Percentiles rank a stretch among this genome's conserved stretches.
phyloP scores from a whole-genome alignment of 2,113 vertebrate species.

The Etheostoma cragini region DNA sequence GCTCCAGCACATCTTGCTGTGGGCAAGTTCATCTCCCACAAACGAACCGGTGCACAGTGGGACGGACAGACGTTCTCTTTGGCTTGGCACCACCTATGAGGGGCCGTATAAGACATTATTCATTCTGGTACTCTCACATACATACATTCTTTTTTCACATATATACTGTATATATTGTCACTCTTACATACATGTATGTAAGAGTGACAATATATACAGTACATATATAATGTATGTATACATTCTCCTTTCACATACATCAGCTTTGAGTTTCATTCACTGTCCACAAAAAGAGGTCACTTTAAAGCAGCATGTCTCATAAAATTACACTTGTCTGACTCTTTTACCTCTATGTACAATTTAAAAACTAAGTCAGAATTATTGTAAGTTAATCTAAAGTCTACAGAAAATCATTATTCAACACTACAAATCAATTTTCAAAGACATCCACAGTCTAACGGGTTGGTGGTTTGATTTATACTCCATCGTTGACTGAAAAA shows the following conservation, averaged over 20 bases:
- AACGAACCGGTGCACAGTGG: slow-evolving; percentile 46
- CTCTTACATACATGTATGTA: too few species aligned
- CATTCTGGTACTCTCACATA: too few species aligned
- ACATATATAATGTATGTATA: too few species aligned
- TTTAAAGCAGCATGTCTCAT: not conserved
- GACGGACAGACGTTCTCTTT: slow-evolving; percentile 41
- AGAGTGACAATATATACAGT: too few species aligned
- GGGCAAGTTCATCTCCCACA: slow-evolving; percentile 63
- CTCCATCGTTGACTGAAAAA: slow-evolving; percentile 19
- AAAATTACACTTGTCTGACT: not conserved
- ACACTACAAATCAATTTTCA: slow-evolving; percentile 17
- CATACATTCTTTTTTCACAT: too few species aligned
- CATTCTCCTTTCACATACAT: too few species aligned
- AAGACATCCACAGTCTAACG: not conserved
- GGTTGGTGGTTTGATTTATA: slow-evolving; percentile 24
- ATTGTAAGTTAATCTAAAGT: slow-evolving; percentile 4
- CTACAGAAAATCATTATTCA: not conserved
- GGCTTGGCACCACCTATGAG: not conserved
- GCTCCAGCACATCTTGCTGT: slow-evolving; percentile 60
- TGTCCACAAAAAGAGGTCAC: slow-evolving; percentile 7
- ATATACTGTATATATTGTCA: too few species aligned
- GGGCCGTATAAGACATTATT: too few species aligned
- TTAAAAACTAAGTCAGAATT: not conserved
- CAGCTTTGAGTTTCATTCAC: not conserved
- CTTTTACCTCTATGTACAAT: not conserved